These are phyloP conservation scores for Metallyticus violacea DNA, from an alignment of 2,888 invertebrate genomes.

Conservation along the genomic window DNA sequence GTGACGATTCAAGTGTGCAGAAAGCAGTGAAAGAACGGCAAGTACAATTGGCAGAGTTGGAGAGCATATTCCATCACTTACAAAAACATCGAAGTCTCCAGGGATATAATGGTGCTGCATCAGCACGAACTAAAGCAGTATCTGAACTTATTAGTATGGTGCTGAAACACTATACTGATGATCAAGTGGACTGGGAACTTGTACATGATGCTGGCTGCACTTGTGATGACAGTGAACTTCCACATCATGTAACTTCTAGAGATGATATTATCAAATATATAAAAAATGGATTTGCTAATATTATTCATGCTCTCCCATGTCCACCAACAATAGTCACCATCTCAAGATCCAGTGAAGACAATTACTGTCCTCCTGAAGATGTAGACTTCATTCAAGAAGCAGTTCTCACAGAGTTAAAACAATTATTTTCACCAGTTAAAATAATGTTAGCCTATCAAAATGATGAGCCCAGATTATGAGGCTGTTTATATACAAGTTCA, in stretches of 20 bases:
- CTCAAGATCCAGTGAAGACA: constrained; percentile 75
- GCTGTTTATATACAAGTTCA: too few relatives aligned
- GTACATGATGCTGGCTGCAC: constrained; percentile 87
- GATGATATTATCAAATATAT: constrained; percentile 64
- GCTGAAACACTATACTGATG: constrained; percentile 55
- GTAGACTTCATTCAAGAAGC: constrained; percentile 67
- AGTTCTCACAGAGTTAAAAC: constrained; percentile 26
- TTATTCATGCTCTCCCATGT: constrained; percentile 58
- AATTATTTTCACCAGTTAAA: constrained; percentile 27
- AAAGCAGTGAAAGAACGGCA: constrained; percentile 55
- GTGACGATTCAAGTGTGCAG: constrained; percentile 47
- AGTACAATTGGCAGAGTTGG: constrained; percentile 64
- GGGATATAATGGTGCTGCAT: constrained; percentile 11
- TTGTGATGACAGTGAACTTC: constrained; percentile 78
- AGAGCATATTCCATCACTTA: constrained; percentile 63
- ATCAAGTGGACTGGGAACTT: constrained; percentile 73
- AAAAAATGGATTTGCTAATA: constrained; percentile 53
- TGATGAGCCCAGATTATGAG: too few relatives aligned
- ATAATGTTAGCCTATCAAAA: constrained; percentile 26
- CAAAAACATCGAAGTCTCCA: constrained; percentile 58
- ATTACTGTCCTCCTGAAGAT: constrained; percentile 82
- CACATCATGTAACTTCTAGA: constrained; percentile 74
- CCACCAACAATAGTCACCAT: constrained; percentile 73
- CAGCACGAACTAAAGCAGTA: not conserved
- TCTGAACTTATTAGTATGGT: constrained; percentile 52